phyloP scores from a whole-genome alignment of 2,888 invertebrate species.

The Torymus tubicola region DNA sequence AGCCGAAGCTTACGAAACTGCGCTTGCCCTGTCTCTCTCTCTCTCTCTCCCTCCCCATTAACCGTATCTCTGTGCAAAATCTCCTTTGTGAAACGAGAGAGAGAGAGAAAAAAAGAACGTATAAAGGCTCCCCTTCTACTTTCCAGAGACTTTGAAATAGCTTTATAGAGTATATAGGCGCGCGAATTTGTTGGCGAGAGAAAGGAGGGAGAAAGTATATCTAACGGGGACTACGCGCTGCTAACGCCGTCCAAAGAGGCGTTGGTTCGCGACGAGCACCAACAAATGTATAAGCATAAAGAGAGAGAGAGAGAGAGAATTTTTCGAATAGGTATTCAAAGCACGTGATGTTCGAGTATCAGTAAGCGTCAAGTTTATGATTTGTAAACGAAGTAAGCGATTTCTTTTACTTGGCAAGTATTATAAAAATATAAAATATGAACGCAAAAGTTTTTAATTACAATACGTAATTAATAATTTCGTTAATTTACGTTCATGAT shows the following conservation, averaged over 20 bases:
- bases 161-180: background rate
- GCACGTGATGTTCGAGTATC: too few species aligned
- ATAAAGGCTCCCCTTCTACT: too few species aligned
- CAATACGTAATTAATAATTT: too few species aligned
- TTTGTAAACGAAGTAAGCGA: too few species aligned
- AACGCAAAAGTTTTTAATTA: too few species aligned
- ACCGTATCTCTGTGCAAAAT: background rate
- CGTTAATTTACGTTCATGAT: too few species aligned
- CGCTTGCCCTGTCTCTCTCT: too few species aligned
- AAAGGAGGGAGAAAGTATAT: conserved; percentile 14
- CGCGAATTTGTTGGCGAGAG: background rate
- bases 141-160: too few species aligned
- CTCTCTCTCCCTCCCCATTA: background rate
- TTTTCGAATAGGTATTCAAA: background rate
- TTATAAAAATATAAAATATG: too few species aligned
- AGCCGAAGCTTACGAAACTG: background rate
- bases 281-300: background rate
- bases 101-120: background rate
- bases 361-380: too few species aligned
- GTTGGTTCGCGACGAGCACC: conserved; percentile 23
- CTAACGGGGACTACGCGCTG: conserved; percentile 22
- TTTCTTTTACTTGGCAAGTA: too few species aligned
- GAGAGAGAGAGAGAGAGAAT: background rate
- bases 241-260: conserved; percentile 21
- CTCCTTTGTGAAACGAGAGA: conserved; percentile 1